Conservation (phyloP, 2,113 vertebrate species). For the Uropsilus gracilis region DNA sequence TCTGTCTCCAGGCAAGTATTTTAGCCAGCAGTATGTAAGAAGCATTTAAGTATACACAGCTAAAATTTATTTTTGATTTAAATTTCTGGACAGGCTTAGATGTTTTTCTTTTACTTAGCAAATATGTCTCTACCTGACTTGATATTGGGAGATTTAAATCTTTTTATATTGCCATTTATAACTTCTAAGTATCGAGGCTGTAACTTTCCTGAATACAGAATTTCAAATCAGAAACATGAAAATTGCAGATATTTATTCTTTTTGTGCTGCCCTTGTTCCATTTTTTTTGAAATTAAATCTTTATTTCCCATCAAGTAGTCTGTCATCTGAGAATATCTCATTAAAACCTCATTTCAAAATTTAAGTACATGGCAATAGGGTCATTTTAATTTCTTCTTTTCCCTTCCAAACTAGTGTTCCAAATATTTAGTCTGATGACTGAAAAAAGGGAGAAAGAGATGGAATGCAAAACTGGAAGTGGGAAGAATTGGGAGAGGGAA, state of each 20-base stretch:
- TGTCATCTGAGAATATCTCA: neutral
- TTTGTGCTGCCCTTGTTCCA: accelerated
- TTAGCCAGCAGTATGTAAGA: too few relatives aligned
- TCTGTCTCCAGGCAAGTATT: too few relatives aligned
- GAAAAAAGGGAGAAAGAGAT: too few relatives aligned
- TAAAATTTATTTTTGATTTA: neutral
- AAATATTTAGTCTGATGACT: neutral
- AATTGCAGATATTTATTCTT: neutral
- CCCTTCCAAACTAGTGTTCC: neutral
- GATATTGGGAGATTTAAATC: neutral
- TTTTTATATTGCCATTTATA: neutral
- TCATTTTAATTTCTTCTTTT: neutral
- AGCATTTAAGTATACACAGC: too few relatives aligned
- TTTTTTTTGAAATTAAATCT: too few relatives aligned
- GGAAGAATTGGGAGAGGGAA: too few relatives aligned
- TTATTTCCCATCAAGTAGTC: neutral
- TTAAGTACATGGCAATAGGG: neutral
- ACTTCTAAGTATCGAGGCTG: neutral
- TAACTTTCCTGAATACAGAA: neutral
- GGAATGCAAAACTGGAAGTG: too few relatives aligned
- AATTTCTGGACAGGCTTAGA: neutral
- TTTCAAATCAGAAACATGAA: neutral
- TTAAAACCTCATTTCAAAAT: neutral
- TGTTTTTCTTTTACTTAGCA: neutral
- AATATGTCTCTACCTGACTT: neutral